Percentiles rank a stretch among this genome's conserved stretches.
Evolutionary conservation across 2,113 vertebrate genomes (phyloP).

Genomic region (Phasianus colchicus): DNA sequence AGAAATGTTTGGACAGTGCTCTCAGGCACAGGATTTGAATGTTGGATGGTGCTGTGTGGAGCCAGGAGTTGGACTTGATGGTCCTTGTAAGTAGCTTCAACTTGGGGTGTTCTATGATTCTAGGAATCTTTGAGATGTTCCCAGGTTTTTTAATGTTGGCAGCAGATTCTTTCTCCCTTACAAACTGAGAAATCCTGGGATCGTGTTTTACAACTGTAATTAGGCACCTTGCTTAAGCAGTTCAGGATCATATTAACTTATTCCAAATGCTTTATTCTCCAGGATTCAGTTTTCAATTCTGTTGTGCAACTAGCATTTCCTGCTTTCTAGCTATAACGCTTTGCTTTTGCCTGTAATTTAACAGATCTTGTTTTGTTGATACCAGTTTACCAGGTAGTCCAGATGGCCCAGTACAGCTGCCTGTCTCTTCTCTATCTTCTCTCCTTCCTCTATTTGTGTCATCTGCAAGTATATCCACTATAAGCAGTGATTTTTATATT

Average conservation of each 20-base stretch:
- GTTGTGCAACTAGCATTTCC: not conserved
- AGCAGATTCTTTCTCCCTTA: not conserved
- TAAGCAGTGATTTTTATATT: not conserved
- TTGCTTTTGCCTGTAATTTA: not conserved
- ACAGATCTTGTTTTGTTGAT: not conserved
- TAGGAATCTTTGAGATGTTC: not conserved
- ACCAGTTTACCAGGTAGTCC: not conserved
- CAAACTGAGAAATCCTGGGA: not conserved
- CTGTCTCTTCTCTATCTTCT: conserved; percentile 36
- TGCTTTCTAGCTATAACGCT: not conserved
- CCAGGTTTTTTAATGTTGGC: not conserved
- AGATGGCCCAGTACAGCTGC: conserved; percentile 42
- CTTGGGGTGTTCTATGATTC: not conserved
- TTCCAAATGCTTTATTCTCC: not conserved
- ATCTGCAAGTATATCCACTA: not conserved
- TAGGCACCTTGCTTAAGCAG: not conserved
- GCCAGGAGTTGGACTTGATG: not conserved
- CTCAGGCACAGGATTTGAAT: not conserved
- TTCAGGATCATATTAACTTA: not conserved
- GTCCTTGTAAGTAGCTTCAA: not conserved
- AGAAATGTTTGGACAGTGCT: not conserved
- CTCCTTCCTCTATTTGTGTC: not conserved
- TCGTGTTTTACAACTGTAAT: not conserved
- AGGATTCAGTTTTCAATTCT: not conserved
- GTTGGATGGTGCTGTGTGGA: not conserved